Percentiles rank a stretch among this genome's conserved stretches.
Conservation (phyloP, 2,113 vertebrate genomes). For the Platanista minor region DNA sequence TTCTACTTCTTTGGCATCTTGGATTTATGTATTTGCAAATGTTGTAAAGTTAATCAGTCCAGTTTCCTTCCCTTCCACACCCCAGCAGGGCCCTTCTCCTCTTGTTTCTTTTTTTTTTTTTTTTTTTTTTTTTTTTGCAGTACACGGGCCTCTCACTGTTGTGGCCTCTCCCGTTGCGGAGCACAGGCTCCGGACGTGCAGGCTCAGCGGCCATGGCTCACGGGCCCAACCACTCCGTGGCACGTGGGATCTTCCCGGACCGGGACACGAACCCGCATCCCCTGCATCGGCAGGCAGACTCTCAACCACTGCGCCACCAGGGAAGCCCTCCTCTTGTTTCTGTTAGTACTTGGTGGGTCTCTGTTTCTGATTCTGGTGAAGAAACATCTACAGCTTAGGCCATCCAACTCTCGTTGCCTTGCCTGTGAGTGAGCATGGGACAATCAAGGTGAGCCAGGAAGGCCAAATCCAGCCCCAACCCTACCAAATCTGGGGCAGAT, state of each 20-base stretch:
- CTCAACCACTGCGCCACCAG: too few relatives aligned
- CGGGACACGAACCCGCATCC: too few relatives aligned
- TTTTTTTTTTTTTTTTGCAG: too few relatives aligned
- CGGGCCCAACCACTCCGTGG: too few relatives aligned
- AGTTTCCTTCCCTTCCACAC: background rate
- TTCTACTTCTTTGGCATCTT: conserved; percentile 40
- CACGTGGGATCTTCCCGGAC: too few relatives aligned
- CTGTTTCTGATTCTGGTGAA: background rate
- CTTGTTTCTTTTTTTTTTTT: too few relatives aligned
- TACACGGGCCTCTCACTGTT: too few relatives aligned
- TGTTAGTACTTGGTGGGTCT: background rate
- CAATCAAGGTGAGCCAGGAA: background rate
- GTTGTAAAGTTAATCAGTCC: conserved; percentile 26
- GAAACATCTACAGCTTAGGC: too few relatives aligned
- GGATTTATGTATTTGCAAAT: conserved; percentile 50
- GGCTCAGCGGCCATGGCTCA: too few relatives aligned
- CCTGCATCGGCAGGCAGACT: too few relatives aligned
- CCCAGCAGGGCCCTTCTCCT: background rate
- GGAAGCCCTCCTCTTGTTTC: background rate
- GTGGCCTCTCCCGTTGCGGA: too few relatives aligned
- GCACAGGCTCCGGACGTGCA: too few relatives aligned
- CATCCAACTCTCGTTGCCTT: background rate
- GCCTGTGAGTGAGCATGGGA: background rate
- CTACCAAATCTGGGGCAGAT: background rate
- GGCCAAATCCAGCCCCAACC: background rate